phyloP scores from a whole-genome alignment of 2,888 invertebrate species.

The Sphecodes monilicornis region DNA sequence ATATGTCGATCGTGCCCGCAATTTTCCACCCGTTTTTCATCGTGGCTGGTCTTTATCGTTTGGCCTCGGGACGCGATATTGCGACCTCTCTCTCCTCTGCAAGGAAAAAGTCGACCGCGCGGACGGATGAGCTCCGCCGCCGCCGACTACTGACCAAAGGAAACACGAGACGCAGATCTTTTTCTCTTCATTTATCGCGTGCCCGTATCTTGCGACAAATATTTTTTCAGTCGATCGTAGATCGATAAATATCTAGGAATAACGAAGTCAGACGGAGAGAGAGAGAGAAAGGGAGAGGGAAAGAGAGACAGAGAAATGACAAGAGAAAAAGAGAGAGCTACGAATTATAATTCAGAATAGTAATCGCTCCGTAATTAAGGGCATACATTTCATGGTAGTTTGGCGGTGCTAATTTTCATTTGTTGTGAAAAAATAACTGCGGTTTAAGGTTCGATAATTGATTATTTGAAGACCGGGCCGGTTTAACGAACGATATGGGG shows the following conservation, averaged over 20 bases:
- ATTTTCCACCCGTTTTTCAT: constrained; percentile 13
- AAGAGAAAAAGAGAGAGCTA: not conserved
- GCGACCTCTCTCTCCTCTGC: constrained; percentile 80
- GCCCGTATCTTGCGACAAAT: not conserved
- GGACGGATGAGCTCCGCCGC: constrained; percentile 45
- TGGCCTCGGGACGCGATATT: constrained; percentile 74
- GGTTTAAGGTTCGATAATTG: not conserved
- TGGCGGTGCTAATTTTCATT: not conserved
- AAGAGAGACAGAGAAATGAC: not conserved
- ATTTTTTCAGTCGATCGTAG: not conserved
- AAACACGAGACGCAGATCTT: constrained; percentile 52
- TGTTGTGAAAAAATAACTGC: not conserved
- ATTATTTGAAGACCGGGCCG: not conserved
- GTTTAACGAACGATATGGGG: no score
- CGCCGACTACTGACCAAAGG: constrained; percentile 55
- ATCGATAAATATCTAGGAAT: not conserved
- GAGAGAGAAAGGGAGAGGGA: constrained; percentile 30
- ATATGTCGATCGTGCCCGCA: constrained; percentile 5
- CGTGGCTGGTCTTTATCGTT: constrained; percentile 62
- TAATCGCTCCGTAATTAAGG: no score
- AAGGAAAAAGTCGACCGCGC: constrained; percentile 64
- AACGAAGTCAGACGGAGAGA: not conserved
- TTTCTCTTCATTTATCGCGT: constrained; percentile 27
- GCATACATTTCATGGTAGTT: not conserved
- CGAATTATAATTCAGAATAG: not conserved